Conservation (phyloP, 1,140 invertebrate genomes). For the Pseudomyrmex flavicornis region DNA sequence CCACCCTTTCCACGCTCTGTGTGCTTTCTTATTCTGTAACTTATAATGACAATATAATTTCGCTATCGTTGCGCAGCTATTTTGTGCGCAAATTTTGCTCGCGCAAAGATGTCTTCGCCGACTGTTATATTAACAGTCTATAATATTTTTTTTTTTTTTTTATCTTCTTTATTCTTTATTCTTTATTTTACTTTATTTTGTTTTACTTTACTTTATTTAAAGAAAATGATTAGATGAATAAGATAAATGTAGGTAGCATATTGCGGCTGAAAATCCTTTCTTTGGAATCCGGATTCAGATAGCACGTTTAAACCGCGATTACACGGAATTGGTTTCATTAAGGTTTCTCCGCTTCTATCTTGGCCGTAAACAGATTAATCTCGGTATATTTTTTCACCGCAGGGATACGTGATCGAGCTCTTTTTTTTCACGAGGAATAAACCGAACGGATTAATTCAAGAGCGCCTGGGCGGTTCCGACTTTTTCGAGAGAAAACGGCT, state of each 20-base stretch:
- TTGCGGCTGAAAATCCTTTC: neutral
- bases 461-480: slow-evolving; percentile 50
- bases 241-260: too few species aligned
- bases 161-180: too few species aligned
- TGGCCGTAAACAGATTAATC: slow-evolving; percentile 20
- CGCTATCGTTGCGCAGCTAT: too few species aligned
- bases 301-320: neutral
- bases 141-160: neutral
- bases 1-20: slow-evolving; percentile 5
- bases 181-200: too few species aligned
- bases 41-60: too few species aligned
- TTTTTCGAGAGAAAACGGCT: neutral
- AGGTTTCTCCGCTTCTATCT: neutral
- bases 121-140: slow-evolving; percentile 64
- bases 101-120: neutral
- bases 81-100: too few species aligned
- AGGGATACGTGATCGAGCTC: neutral
- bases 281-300: neutral
- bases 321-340: slow-evolving; percentile 4
- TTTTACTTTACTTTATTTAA: too few species aligned
- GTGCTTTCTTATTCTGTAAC: too few species aligned
- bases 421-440: neutral
- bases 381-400: neutral
- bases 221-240: too few species aligned
- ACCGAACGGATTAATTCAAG: slow-evolving; percentile 59